Conservation (phyloP, 1,140 invertebrate species). For the Atopsyche davidsoni region DNA sequence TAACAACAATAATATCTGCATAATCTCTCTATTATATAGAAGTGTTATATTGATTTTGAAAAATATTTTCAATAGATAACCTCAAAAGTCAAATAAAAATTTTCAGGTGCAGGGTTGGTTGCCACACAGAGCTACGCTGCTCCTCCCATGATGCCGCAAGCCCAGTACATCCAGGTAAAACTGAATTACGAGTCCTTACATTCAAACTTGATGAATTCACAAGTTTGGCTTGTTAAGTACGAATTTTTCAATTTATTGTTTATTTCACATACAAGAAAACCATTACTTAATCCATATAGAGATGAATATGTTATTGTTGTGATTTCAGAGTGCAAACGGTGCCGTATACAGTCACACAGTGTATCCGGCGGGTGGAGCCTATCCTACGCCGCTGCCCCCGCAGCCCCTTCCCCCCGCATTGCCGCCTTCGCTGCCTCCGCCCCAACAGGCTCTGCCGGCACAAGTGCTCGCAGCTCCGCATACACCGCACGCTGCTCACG, state of each 20-base stretch:
- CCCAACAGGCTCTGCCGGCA: conserved; percentile 30
- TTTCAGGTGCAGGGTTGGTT: conserved; percentile 16
- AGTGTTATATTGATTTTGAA: background rate
- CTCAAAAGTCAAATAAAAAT: background rate
- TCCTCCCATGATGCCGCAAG: conserved; percentile 22
- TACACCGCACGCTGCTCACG: conserved; percentile 13
- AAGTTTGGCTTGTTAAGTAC: background rate
- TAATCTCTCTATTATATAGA: background rate
- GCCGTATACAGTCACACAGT: conserved; percentile 21
- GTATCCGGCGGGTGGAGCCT: conserved; percentile 15
- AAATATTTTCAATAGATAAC: too few relatives aligned
- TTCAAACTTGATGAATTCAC: too few relatives aligned
- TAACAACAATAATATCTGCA: background rate
- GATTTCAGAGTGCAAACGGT: conserved; percentile 22
- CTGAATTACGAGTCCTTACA: too few relatives aligned
- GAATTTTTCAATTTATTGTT: too few relatives aligned
- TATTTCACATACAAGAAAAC: too few relatives aligned
- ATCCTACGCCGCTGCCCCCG: conserved; percentile 10
- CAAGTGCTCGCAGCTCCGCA: conserved; percentile 40
- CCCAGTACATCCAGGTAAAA: conserved; percentile 27
- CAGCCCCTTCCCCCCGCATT: conserved; percentile 14
- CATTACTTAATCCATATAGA: background rate
- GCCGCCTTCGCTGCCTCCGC: conserved; percentile 5
- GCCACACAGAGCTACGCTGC: conserved; percentile 20
- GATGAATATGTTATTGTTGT: background rate